phyloP scores from a whole-genome alignment of 2,888 invertebrate genomes.

The Lasioglossum oenotherae region DNA sequence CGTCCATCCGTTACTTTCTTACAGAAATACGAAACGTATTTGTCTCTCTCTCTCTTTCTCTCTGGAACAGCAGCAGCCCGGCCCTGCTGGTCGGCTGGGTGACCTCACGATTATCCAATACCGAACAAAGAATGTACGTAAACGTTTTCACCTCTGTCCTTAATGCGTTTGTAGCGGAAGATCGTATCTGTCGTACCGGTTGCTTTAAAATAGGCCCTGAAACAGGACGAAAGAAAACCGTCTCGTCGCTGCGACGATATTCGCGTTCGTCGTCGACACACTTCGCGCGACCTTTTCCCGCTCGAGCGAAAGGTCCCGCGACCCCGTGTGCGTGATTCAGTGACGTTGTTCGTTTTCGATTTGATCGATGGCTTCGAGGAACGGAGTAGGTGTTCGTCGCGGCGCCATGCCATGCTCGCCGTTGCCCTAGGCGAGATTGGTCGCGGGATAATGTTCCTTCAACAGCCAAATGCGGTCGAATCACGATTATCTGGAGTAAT shows the following conservation, averaged over 20 bases:
- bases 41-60: neutral
- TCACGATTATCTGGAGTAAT: neutral
- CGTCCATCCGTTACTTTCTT: conserved; percentile 54
- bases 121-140: conserved; percentile 53
- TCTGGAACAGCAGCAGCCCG: neutral
- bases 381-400: conserved; percentile 20
- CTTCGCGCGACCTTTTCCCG: conserved; percentile 48
- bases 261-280: conserved; percentile 41
- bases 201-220: conserved; percentile 41
- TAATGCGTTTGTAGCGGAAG: conserved; percentile 36
- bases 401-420: neutral
- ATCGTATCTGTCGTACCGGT: conserved; percentile 46
- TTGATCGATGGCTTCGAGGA: conserved; percentile 42
- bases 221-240: conserved; percentile 12
- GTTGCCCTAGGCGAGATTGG: neutral
- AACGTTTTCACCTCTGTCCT: conserved; percentile 63
- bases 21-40: neutral
- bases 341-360: conserved; percentile 47
- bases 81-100: conserved; percentile 5
- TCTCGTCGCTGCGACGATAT: conserved; percentile 39
- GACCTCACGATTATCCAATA: conserved; percentile 69
- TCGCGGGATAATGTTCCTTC: neutral
- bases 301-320: conserved; percentile 42
- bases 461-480: neutral
- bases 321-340: conserved; percentile 54